Conservation (phyloP, 2,113 vertebrate genomes). For the Condylura cristata region DNA sequence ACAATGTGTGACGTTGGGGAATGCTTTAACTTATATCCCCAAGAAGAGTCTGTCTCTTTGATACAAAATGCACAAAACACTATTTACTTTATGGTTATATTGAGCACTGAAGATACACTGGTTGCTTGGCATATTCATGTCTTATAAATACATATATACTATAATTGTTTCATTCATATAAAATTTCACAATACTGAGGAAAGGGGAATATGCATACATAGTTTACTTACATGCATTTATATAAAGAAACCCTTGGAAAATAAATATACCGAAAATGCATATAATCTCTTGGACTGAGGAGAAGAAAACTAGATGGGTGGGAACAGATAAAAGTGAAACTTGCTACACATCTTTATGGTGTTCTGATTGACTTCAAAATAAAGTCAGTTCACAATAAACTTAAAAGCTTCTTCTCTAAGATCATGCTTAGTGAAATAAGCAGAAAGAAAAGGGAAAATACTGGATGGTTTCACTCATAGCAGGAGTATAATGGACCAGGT, state of each 20-base stretch:
- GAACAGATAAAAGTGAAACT: not conserved
- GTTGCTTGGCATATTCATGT: too few species aligned
- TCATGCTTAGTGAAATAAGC: too few species aligned
- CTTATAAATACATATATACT: not conserved
- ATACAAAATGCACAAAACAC: not conserved
- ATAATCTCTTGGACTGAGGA: not conserved
- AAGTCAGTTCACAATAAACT: conserved; percentile 27
- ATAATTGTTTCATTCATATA: not conserved
- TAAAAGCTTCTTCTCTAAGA: not conserved
- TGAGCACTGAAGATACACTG: not conserved
- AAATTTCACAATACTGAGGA: not conserved
- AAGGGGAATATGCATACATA: not conserved
- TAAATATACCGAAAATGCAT: not conserved
- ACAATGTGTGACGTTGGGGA: not conserved
- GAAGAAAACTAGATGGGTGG: not conserved
- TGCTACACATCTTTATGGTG: not conserved
- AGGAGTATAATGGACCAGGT: too few species aligned
- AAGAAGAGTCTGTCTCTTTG: not conserved
- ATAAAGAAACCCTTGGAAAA: not conserved
- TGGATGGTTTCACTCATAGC: too few species aligned
- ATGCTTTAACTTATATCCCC: not conserved
- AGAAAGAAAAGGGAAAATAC: too few species aligned
- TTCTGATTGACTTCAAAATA: conserved; percentile 7
- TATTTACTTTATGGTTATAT: not conserved
- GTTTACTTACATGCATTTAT: not conserved